Evolutionary conservation across 1,140 invertebrate species (phyloP), one percentile per base, ranked within the genome.

Genomic region (Medauroidea extradentata): DNA sequence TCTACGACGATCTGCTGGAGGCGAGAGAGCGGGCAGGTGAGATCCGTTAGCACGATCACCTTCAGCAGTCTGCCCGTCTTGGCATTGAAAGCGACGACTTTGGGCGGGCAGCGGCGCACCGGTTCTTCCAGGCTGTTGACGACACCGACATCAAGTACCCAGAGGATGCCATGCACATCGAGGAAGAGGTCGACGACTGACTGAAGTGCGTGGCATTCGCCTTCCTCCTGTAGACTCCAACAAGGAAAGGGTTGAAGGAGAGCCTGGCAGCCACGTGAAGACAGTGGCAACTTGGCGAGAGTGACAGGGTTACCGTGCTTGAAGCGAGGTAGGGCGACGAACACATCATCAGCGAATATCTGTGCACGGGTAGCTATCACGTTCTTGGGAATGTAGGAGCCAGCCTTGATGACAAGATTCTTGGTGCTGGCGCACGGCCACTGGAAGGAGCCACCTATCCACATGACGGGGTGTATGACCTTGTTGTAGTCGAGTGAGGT

Each of bases 1-100:
- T 85, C 83, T n/a, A 83, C 78, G 13, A 78, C 76, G 7, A 85
- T 57, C 64, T 83, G 83, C 59, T 85, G 83, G 2, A 85, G 63
- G 1, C 81, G 74, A 14, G 34, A 43, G 34, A n/a, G 25, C 5
- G 58, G 25, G 23, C 14, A 42, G 14, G 55, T 50, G 4, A 59
- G 43, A 3, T 19, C 18, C 3, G 43, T 42, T 1, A 63, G 41
- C 50, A 57, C 53, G 19, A 63, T 56, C 11, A 53, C 25, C n/a
- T 49, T 50, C 5, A 60, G 11, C 23, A 63, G 48, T 18, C 49
- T 60, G 13, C 44, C 53, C 9, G 53, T 63, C 48, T 57, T 57
- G 23, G 80, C 62, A 25, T 78, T 78, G 60, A 83, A 44, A 3
- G 46, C 61, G 2, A 62, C 51, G 11, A 63, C 39, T 44, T 63